A percentile compares a stretch with the other conserved stretches of the same genome.
Evolutionary conservation across 2,888 invertebrate genomes (phyloP).

Genomic region (Dione juno): DNA sequence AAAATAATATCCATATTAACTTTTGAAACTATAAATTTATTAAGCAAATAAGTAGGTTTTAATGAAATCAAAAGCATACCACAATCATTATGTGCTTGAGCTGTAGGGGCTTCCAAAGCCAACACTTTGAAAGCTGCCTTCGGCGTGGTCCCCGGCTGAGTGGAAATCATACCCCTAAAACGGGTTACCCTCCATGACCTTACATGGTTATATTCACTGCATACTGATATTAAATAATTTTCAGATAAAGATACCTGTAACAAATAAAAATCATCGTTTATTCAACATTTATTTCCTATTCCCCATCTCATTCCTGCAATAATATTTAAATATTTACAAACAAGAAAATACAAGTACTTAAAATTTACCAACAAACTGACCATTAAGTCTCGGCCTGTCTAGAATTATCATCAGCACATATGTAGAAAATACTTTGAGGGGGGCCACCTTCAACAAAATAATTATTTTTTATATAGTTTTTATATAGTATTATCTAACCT

Average conservation of each 20-base stretch:
- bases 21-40: too few species aligned
- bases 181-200: constrained; percentile 98
- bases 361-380: too few species aligned
- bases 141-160: constrained; percentile 98
- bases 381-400: too few species aligned
- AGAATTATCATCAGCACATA: too few species aligned
- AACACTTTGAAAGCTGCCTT: constrained; percentile 98
- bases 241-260: constrained; percentile 95
- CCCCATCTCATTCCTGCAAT: too few species aligned
- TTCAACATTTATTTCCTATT: too few species aligned
- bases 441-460: too few species aligned
- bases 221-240: constrained; percentile 97
- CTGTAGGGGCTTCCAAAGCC: constrained; percentile 85
- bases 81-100: constrained; percentile 87
- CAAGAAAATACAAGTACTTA: too few species aligned
- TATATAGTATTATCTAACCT: constrained; percentile 80
- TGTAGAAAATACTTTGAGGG: too few species aligned
- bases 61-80: constrained; percentile 72
- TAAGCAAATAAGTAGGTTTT: too few species aligned
- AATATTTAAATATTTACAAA: too few species aligned
- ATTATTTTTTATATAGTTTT: too few species aligned
- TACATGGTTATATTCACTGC: constrained; percentile 99
- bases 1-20: not conserved
- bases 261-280: not conserved
- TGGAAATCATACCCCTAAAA: constrained; percentile 99